phyloP scores from a whole-genome alignment of 2,888 invertebrate species.

The Drosophila barbarae region DNA sequence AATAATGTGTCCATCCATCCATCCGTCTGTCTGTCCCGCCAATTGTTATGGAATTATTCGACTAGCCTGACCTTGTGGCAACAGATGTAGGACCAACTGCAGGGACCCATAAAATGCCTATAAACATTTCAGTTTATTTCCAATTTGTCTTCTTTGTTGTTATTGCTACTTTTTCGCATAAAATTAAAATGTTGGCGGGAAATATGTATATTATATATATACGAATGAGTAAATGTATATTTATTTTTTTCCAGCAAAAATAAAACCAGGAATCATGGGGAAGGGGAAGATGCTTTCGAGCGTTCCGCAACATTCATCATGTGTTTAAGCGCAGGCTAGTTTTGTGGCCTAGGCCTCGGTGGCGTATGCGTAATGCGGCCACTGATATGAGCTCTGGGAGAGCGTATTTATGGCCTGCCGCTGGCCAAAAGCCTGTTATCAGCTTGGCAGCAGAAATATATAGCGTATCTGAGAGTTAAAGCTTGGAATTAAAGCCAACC shows the following conservation, averaged over 20 bases:
- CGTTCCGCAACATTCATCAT: constrained; percentile 35
- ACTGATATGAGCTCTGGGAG: constrained; percentile 29
- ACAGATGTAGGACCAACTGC: constrained; percentile 42
- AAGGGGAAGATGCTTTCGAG: neutral
- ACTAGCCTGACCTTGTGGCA: constrained; percentile 34
- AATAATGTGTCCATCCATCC: constrained; percentile 25
- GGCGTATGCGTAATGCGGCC: constrained; percentile 53
- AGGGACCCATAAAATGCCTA: constrained; percentile 32
- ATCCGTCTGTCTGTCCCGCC: constrained; percentile 5
- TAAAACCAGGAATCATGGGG: constrained; percentile 8
- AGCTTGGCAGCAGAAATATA: constrained; percentile 20
- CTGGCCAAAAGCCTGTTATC: constrained; percentile 30
- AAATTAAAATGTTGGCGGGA: constrained; percentile 34
- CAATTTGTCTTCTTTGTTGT: constrained; percentile 27
- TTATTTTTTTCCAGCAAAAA: constrained; percentile 1
- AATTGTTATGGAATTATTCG: constrained; percentile 38
- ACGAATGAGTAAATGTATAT: neutral
- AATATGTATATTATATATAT: constrained; percentile 4
- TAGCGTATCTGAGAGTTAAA: constrained; percentile 24
- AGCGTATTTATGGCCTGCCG: constrained; percentile 35
- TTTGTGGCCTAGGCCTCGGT: constrained; percentile 29
- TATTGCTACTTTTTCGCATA: constrained; percentile 30
- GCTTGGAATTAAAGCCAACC: constrained; percentile 36
- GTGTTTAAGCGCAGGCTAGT: constrained; percentile 33
- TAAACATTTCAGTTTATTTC: constrained; percentile 32